A percentile compares a stretch with the other conserved stretches of the same genome.
phyloP scores from a whole-genome alignment of 2,888 invertebrate species.

The Parelbella ahira region DNA sequence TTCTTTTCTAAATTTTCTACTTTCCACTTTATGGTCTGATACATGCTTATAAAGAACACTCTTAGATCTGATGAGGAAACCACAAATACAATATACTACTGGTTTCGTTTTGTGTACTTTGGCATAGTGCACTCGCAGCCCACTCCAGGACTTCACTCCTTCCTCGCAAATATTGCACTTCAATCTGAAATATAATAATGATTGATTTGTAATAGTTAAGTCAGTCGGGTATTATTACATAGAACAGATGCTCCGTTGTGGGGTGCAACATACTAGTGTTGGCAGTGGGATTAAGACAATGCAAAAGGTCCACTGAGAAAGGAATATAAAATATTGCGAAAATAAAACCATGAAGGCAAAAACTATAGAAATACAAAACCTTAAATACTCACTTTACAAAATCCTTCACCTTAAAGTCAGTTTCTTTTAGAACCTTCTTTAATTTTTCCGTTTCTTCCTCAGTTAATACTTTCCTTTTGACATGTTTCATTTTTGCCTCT shows the following conservation, averaged over 20 bases:
- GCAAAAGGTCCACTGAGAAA: too few species aligned
- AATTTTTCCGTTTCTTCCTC: slow-evolving; percentile 48
- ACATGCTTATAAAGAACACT: slow-evolving; percentile 68
- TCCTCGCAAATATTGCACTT: slow-evolving; percentile 56
- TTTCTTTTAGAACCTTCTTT: slow-evolving; percentile 50
- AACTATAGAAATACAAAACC: too few species aligned
- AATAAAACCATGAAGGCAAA: too few species aligned
- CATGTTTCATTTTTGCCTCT: slow-evolving; percentile 46
- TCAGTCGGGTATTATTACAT: too few species aligned
- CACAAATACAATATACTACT: slow-evolving; percentile 58
- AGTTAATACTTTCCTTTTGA: slow-evolving; percentile 42
- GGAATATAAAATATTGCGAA: too few species aligned
- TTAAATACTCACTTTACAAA: slow-evolving; percentile 47
- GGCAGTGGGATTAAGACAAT: too few species aligned
- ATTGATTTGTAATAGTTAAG: too few species aligned
- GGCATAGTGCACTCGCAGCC: slow-evolving; percentile 49
- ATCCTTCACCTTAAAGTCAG: slow-evolving; percentile 60
- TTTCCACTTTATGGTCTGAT: slow-evolving; percentile 58
- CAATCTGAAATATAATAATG: slow-evolving; percentile 44
- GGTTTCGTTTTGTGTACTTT: slow-evolving; percentile 57
- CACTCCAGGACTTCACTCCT: slow-evolving; percentile 54
- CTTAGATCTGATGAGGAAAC: slow-evolving; percentile 59
- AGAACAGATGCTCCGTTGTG: too few species aligned
- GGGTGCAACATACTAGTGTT: too few species aligned
- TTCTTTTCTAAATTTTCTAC: slow-evolving; percentile 45